A percentile compares a stretch with the other conserved stretches of the same genome.
phyloP scores from a whole-genome alignment of 1,140 invertebrate species.

The Aphidius ervi region DNA sequence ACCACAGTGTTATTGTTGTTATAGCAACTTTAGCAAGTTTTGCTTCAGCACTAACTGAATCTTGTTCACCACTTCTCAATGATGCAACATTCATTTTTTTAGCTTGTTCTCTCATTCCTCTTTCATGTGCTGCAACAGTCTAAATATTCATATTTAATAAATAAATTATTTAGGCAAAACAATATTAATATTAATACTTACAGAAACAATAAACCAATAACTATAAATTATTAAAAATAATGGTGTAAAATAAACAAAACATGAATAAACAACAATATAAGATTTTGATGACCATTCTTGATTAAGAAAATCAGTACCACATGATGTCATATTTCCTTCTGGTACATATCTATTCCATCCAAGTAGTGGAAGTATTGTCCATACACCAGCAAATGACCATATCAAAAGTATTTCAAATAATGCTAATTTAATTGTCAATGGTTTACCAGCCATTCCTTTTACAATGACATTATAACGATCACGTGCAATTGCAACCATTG shows the following conservation, averaged over 20 bases:
- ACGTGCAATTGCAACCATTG: slow-evolving; percentile 76
- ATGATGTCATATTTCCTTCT: slow-evolving; percentile 83
- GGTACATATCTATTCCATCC: slow-evolving; percentile 84
- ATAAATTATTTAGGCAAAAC: background rate
- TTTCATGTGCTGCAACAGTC: slow-evolving; percentile 76
- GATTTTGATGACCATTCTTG: slow-evolving; percentile 63
- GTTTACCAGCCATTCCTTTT: slow-evolving; percentile 69
- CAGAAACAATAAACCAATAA: slow-evolving; percentile 74
- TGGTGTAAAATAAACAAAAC: slow-evolving; percentile 70
- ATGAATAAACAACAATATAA: slow-evolving; percentile 67
- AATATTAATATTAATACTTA: slow-evolving; percentile 33
- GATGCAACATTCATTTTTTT: slow-evolving; percentile 84
- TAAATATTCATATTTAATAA: slow-evolving; percentile 27
- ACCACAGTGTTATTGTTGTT: slow-evolving; percentile 77
- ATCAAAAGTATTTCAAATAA: slow-evolving; percentile 64
- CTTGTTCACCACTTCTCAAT: slow-evolving; percentile 64
- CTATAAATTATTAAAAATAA: slow-evolving; percentile 70
- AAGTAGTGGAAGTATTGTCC: slow-evolving; percentile 71
- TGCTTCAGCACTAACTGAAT: slow-evolving; percentile 66
- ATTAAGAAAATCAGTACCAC: slow-evolving; percentile 77
- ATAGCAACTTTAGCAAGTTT: slow-evolving; percentile 75
- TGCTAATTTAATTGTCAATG: slow-evolving; percentile 66
- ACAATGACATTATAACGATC: slow-evolving; percentile 85
- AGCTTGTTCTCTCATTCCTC: slow-evolving; percentile 75
- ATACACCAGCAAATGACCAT: slow-evolving; percentile 64